These are phyloP conservation scores for Psophia crepitans DNA, from an alignment of 2,113 vertebrate species.

Conservation along the genomic window DNA sequence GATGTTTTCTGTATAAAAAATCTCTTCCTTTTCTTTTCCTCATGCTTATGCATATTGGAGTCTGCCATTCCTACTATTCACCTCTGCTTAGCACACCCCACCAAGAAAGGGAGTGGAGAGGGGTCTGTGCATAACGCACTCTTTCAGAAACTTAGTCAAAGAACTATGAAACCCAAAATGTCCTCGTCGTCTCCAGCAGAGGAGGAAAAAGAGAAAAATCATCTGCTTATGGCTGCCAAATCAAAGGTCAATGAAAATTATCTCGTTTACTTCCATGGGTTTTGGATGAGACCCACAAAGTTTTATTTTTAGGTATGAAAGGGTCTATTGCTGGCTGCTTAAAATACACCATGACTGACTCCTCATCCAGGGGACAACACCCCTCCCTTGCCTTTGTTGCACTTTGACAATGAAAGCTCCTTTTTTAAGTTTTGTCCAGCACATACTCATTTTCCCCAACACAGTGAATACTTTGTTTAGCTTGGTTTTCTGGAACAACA, in stretches of 20 bases:
- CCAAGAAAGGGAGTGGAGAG: neutral
- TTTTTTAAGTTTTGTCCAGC: neutral
- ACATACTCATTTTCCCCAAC: neutral
- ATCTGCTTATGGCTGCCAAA: neutral
- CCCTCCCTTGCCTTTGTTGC: neutral
- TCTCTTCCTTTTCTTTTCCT: neutral
- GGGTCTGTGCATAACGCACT: neutral
- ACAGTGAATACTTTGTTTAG: neutral
- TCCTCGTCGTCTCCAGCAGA: neutral
- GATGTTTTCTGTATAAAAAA: neutral
- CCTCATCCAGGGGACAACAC: neutral
- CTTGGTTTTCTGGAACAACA: neutral
- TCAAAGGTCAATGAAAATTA: slow-evolving; percentile 54
- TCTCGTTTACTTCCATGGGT: neutral
- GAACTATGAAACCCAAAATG: neutral
- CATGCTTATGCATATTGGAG: neutral
- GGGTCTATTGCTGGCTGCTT: slow-evolving; percentile 36
- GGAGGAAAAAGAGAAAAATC: neutral
- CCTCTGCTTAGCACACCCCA: neutral
- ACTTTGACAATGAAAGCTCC: slow-evolving; percentile 13
- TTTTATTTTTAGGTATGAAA: slow-evolving; percentile 71
- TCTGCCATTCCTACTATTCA: neutral
- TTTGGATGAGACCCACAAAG: neutral
- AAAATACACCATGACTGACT: neutral
- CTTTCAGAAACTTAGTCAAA: neutral